Base-by-base conservation (phyloP, 2,888 invertebrate genomes). In the Oasisia sp. region DNA sequence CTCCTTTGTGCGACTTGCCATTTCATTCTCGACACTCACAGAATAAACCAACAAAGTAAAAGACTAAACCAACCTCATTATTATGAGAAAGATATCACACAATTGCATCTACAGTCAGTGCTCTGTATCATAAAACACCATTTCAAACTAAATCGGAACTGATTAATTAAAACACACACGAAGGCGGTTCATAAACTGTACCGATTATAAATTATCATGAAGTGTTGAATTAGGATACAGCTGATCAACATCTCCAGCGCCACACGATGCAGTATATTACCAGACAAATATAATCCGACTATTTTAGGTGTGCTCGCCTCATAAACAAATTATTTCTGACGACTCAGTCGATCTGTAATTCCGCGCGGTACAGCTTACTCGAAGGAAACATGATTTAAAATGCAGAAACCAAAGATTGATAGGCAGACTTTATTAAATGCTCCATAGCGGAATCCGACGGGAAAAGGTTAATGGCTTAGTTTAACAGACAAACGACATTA, bases 401-500 rank as follows among this genome's bases (percentile, higher is more conserved):
- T 74, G 74, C 74, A 74, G 74, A 74, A 74, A 74, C 7, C 27
- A 74, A 74, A 74, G 74, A 74, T 74, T 74, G 27, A 74, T 74
- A 19, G 74, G 27, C 74, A n/a, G 74, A 74, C 19, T n/a, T 74
- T 74, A 74, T 74, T 74, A 74, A 74, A 74, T n/a, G 74, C 8
- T n/a, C n/a, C 19, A 74, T 74, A 74, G n/a, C 7, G 74, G 74
- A 74, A 27, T 74, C 74, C 74, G n/a, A n/a, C n/a, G 74, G n/a
- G 74, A n/a, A 74, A 74, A 74, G 74, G 74, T 74, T 74, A 74
- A 74, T 74, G 27, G 74, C 4, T 74, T 74, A 74, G 74, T 74
- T 74, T n/a, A 74, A 74, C 74, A 74, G 74, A 74, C 19, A 74
- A 74, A 74, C n/a, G 74, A 74, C 74, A 74, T 74, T 74, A 74